Conservation (phyloP, 2,113 vertebrate genomes). For the Rhynchopsitta pachyrhyncha region DNA sequence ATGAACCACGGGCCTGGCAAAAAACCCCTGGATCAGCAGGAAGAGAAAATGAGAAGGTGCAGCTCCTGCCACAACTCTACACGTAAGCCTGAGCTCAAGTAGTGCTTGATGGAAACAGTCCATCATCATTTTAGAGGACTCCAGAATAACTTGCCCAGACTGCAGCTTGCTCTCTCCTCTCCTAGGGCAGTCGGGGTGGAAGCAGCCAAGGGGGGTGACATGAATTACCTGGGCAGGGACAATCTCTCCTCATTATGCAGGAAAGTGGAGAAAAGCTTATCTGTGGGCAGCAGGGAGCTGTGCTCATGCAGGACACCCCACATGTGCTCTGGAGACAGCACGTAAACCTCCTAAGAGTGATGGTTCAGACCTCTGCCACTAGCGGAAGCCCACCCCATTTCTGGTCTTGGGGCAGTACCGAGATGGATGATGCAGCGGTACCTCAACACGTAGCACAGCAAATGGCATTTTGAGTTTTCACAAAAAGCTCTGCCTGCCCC, state of each 20-base stretch:
- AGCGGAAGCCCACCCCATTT: neutral
- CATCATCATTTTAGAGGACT: neutral
- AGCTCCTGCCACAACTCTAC: neutral
- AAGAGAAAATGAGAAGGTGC: neutral
- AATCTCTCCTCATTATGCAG: neutral
- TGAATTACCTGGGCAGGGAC: neutral
- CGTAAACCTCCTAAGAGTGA: accelerated
- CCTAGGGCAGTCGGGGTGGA: neutral
- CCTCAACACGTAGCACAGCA: neutral
- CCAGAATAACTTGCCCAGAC: neutral
- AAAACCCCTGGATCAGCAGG: neutral
- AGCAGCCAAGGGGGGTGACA: neutral
- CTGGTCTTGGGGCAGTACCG: neutral
- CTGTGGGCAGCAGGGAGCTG: neutral
- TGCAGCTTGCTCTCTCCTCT: neutral
- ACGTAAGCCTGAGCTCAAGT: neutral
- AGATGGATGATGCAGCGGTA: neutral
- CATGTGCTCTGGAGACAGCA: accelerated
- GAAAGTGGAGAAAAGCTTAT: neutral
- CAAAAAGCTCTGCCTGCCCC: neutral
- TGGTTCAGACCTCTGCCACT: neutral
- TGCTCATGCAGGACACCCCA: neutral
- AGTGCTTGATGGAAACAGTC: neutral
- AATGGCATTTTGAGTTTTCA: too few relatives aligned
- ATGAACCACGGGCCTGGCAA: accelerated